phyloP scores from a whole-genome alignment of 2,113 vertebrate genomes.

The Pelecanus crispus region DNA sequence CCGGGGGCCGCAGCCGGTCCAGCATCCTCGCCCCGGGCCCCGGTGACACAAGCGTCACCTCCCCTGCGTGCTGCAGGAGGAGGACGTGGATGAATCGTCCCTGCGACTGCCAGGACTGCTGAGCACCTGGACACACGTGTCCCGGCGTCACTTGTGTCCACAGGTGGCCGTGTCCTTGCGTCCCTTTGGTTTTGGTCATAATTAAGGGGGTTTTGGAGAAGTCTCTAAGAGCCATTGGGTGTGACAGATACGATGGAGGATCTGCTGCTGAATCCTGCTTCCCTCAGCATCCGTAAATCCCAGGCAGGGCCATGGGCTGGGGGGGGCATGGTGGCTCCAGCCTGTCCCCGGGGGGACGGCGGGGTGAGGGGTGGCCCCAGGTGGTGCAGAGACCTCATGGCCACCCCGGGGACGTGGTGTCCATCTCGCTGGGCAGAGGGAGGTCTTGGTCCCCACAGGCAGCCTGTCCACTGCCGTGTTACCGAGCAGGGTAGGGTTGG shows the following conservation, averaged over 20 bases:
- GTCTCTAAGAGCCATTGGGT: neutral
- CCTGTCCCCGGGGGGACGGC: fast-evolving
- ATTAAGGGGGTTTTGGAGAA: neutral
- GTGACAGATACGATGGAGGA: neutral
- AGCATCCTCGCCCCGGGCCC: fast-evolving
- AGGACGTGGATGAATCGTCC: neutral
- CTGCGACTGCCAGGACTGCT: neutral
- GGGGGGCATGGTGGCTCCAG: neutral
- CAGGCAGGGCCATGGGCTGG: neutral
- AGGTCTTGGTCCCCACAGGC: neutral
- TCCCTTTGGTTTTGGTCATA: neutral
- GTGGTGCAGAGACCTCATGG: neutral
- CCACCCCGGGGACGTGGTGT: neutral
- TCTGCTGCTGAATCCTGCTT: neutral
- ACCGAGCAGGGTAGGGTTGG: neutral
- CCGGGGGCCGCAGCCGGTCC: neutral
- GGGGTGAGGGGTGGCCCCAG: neutral
- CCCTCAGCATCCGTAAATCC: neutral
- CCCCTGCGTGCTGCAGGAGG: neutral
- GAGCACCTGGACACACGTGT: fast-evolving
- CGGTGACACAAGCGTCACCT: neutral
- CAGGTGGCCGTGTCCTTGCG: neutral
- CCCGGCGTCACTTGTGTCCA: neutral
- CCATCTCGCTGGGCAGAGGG: neutral
- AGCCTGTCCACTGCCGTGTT: neutral